These are phyloP conservation scores for Bombus polaris DNA, from an alignment of 1,140 invertebrate genomes.

Conservation along the genomic window DNA sequence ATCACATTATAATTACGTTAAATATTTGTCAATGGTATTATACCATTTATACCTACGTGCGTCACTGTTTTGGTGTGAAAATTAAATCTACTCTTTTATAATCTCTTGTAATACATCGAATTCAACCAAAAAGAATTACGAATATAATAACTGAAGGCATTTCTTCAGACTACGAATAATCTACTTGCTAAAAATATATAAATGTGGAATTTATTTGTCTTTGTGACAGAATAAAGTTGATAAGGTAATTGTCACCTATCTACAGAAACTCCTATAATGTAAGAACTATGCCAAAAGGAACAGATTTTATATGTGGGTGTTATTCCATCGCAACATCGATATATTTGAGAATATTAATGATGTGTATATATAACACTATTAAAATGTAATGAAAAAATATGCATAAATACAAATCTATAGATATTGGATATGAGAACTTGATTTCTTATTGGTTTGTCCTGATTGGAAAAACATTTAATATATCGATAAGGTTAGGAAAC, in stretches of 20 bases:
- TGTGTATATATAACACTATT: conserved; percentile 1
- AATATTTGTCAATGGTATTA: conserved; percentile 21
- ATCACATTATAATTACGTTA: conserved; percentile 30
- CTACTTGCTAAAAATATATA: neutral
- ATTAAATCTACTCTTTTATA: neutral
- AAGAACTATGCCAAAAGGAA: conserved; percentile 1
- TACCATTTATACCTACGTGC: neutral
- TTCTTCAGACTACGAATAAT: neutral
- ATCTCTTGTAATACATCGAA: neutral
- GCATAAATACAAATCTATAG: conserved; percentile 17
- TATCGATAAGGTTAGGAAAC: conserved; percentile 44
- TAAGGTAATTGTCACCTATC: neutral
- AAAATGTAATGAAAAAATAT: conserved; percentile 37
- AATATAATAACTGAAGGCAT: neutral
- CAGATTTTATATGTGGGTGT: conserved; percentile 13
- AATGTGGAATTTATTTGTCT: neutral
- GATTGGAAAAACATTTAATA: neutral
- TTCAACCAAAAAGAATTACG: neutral
- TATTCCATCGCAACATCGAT: conserved; percentile 1
- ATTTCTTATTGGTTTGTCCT: conserved; percentile 3
- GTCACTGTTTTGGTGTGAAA: neutral
- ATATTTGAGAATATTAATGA: conserved; percentile 3
- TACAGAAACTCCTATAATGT: neutral
- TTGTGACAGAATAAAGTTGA: neutral
- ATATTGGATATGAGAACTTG: neutral